Evolutionary conservation across 1,140 invertebrate species (phyloP).

Genomic region (Trachymyrmex septentrionalis): DNA sequence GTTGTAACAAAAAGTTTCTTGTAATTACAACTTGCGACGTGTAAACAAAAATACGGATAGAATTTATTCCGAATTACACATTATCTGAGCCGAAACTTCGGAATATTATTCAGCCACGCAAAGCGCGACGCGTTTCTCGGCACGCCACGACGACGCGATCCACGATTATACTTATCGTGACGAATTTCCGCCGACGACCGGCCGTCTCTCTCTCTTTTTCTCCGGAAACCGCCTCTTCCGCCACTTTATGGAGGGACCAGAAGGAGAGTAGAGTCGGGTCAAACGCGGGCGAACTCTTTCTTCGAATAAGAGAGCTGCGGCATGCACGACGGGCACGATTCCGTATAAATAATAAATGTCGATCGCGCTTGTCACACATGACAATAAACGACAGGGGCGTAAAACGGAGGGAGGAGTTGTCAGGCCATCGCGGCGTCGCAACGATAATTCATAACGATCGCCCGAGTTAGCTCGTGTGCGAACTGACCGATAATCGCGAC

Average conservation of each 20-base stretch:
- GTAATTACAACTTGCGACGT: not conserved
- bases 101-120: conserved; percentile 8
- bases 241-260: conserved; percentile 9
- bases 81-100: not conserved
- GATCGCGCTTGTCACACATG: conserved; percentile 1
- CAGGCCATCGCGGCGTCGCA: conserved; percentile 7
- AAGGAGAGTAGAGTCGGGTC: not conserved
- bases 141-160: not conserved
- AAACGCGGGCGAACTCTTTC: conserved; percentile 6
- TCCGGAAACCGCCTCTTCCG: conserved; percentile 75
- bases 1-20: not conserved
- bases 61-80: not conserved
- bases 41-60: conserved; percentile 2
- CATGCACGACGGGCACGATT: conserved; percentile 34
- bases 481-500: conserved; percentile 40
- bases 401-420: not conserved
- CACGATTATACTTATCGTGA: conserved; percentile 74
- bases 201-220: conserved; percentile 49
- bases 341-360: conserved; percentile 70
- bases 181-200: conserved; percentile 68
- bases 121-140: not conserved
- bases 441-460: conserved; percentile 58
- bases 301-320: not conserved
- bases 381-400: conserved; percentile 32
- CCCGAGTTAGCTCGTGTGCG: conserved; percentile 24